A percentile compares a stretch with the other conserved stretches of the same genome.
Evolutionary conservation across 1,140 invertebrate species (phyloP).

Genomic region (Fopius arisanus): DNA sequence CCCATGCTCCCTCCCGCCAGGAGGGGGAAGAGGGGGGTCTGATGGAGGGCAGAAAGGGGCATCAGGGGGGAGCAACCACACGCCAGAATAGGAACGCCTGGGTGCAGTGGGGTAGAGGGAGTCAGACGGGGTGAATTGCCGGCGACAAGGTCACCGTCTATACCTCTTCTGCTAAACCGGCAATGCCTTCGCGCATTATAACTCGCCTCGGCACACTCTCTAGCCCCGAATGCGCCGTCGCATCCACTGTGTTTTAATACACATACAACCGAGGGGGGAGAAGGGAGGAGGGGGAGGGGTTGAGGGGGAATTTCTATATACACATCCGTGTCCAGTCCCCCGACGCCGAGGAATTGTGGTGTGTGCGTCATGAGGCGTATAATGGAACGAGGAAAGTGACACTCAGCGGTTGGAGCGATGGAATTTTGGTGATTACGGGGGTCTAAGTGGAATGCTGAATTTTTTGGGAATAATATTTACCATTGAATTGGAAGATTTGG

Average conservation of each 20-base stretch:
- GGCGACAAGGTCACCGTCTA: constrained; percentile 66
- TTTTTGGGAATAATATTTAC: neutral
- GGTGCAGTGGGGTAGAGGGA: constrained; percentile 40
- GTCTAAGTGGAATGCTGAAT: neutral
- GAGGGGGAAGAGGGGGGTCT: constrained; percentile 18
- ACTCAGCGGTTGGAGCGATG: constrained; percentile 38
- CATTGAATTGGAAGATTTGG: no score
- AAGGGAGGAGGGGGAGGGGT: neutral
- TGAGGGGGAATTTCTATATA: neutral
- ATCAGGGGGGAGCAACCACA: constrained; percentile 3
- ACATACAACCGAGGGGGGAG: neutral
- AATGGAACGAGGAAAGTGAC: constrained; percentile 57
- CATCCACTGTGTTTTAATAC: constrained; percentile 7
- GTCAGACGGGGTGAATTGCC: constrained; percentile 64
- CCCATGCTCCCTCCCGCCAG: no score
- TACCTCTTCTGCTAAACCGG: constrained; percentile 51
- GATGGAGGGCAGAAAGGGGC: constrained; percentile 35
- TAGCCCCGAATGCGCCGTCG: constrained; percentile 40
- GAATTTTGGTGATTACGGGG: constrained; percentile 23
- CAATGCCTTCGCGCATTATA: constrained; percentile 41
- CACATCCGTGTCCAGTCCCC: neutral
- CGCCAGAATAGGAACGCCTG: constrained; percentile 33
- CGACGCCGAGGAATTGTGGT: constrained; percentile 13
- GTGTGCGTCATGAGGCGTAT: constrained; percentile 21
- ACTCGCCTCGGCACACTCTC: constrained; percentile 38